These are phyloP conservation scores for Steatocranus sp. DNA, from an alignment of 2,797 vertebrate genomes.

Conservation along the genomic window DNA sequence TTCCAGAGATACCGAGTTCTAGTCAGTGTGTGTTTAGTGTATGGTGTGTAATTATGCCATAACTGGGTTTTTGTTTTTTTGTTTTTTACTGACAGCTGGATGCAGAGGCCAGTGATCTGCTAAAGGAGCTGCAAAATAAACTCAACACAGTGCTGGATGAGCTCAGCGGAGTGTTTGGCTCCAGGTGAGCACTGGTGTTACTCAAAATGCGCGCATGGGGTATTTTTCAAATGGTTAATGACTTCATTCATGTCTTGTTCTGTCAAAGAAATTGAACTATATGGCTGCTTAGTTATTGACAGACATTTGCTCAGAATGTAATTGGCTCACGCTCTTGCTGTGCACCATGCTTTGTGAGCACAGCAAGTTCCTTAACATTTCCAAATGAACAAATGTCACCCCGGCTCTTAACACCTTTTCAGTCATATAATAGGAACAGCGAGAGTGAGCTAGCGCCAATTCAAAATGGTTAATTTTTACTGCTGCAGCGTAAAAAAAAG, in stretches of 20 bases:
- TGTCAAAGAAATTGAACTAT: neutral
- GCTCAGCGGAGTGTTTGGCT: slow-evolving; percentile 85
- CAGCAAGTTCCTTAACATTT: slow-evolving; percentile 13
- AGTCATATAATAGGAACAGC: neutral
- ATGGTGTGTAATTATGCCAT: slow-evolving; percentile 31
- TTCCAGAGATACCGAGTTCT: slow-evolving; percentile 28
- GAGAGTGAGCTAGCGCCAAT: neutral
- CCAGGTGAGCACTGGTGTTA: slow-evolving; percentile 79
- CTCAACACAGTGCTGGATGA: slow-evolving; percentile 91
- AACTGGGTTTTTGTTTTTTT: slow-evolving; percentile 22
- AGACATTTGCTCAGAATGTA: neutral
- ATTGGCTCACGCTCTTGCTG: slow-evolving; percentile 8
- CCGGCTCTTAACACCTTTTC: neutral
- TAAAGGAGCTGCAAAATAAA: slow-evolving; percentile 95
- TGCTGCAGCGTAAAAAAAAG: neutral
- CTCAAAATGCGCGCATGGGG: neutral
- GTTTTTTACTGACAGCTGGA: slow-evolving; percentile 83
- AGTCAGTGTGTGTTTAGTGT: slow-evolving; percentile 17
- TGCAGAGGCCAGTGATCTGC: slow-evolving; percentile 86
- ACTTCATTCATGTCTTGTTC: neutral
- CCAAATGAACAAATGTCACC: slow-evolving; percentile 5
- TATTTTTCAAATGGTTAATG: slow-evolving; percentile 3
- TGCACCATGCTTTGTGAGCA: neutral
- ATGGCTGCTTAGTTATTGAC: neutral
- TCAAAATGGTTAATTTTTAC: neutral